Percentiles rank a stretch among this genome's conserved stretches.
Evolutionary conservation across 92 coral and sea anemone genomes (phyloP).

Genomic region (Actinostola sp.): DNA sequence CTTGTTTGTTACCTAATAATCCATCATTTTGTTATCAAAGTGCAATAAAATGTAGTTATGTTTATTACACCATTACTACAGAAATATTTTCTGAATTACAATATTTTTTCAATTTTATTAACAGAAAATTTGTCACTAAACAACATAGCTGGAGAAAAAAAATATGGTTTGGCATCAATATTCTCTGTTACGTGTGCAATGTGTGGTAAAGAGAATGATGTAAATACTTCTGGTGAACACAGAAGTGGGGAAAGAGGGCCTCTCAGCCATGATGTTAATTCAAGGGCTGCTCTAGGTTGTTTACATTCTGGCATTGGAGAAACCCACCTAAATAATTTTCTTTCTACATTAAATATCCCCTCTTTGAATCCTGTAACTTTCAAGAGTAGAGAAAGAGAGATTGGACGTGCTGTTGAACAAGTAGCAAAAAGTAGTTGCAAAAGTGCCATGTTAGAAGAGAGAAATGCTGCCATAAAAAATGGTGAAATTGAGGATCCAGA

Average conservation of each 20-base stretch:
- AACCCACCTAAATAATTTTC: slow-evolving; percentile 53
- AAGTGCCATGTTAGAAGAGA: slow-evolving; percentile 14
- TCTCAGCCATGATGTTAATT: slow-evolving; percentile 52
- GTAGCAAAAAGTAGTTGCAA: slow-evolving; percentile 53
- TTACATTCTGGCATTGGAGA: slow-evolving; percentile 67
- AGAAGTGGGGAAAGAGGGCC: slow-evolving; percentile 60
- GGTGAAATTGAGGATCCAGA: slow-evolving; percentile 37
- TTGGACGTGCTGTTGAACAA: slow-evolving; percentile 51
- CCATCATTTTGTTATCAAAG: no score
- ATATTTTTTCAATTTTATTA: no score
- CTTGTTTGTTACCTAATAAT: no score
- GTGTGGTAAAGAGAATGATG: slow-evolving; percentile 47
- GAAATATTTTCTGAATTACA: no score
- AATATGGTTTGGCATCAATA: slow-evolving; percentile 54
- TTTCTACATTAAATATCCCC: slow-evolving; percentile 53
- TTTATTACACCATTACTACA: no score
- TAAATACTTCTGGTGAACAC: slow-evolving; percentile 51
- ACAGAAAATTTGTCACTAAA: neutral
- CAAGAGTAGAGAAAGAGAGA: slow-evolving; percentile 64
- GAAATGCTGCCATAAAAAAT: slow-evolving; percentile 23
- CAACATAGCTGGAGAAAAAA: slow-evolving; percentile 21
- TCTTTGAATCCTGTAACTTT: slow-evolving; percentile 39
- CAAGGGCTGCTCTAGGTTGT: slow-evolving; percentile 60
- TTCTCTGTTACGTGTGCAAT: slow-evolving; percentile 40
- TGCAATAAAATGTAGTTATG: no score